Conservation (phyloP, 1,140 invertebrate species). For the Nasonia longicornis region DNA sequence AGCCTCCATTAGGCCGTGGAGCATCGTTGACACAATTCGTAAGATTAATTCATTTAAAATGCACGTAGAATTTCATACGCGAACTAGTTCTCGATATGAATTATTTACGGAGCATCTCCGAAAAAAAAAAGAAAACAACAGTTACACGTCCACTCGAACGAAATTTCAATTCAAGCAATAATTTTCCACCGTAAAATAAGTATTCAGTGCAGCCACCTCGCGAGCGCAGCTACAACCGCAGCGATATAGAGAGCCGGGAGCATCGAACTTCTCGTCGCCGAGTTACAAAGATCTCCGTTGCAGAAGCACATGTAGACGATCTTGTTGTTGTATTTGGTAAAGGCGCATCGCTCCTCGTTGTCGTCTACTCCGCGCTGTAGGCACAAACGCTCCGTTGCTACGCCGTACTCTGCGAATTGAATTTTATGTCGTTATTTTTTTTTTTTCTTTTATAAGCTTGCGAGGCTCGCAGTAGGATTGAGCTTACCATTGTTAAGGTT, state of each 20-base stretch:
- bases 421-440: not conserved
- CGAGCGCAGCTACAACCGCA: not conserved
- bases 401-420: slow-evolving; percentile 82
- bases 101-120: not conserved
- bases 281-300: slow-evolving; percentile 90
- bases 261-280: slow-evolving; percentile 24
- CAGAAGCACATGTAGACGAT: slow-evolving; percentile 94
- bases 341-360: slow-evolving; percentile 88
- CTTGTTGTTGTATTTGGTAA: slow-evolving; percentile 82
- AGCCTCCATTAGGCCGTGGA: too few relatives aligned
- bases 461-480: too few relatives aligned
- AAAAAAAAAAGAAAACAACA: not conserved
- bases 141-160: not conserved
- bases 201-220: not conserved
- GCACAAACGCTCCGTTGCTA: slow-evolving; percentile 88
- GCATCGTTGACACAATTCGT: too few relatives aligned
- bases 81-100: not conserved
- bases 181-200: not conserved
- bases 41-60: too few relatives aligned
- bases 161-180: too few relatives aligned
- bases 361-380: slow-evolving; percentile 87
- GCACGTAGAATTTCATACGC: too few relatives aligned
- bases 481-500: slow-evolving; percentile 69
- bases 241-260: not conserved
- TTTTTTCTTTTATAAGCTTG: not conserved